phyloP scores from a whole-genome alignment of 2,888 invertebrate species.

The Agrotis ipsilon region DNA sequence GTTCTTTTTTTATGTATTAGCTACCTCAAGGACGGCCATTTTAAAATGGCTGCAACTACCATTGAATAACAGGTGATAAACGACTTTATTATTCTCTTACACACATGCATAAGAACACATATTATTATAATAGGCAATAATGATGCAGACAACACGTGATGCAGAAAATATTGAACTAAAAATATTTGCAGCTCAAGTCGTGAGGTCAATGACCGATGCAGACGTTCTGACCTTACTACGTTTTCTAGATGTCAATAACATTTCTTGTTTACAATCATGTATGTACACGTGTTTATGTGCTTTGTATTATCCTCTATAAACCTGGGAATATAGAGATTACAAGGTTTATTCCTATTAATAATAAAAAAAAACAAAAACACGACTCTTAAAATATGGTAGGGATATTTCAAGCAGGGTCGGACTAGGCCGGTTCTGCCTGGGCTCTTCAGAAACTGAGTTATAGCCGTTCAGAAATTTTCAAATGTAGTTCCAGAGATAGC shows the following conservation, averaged over 20 bases:
- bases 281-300: background rate
- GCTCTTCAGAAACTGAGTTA: no score
- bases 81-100: conserved; percentile 9
- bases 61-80: conserved; percentile 22
- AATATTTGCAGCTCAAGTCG: background rate
- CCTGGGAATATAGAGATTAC: background rate
- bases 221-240: conserved; percentile 40
- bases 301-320: background rate
- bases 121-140: conserved; percentile 3
- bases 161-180: conserved; percentile 38
- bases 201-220: conserved; percentile 37
- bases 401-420: background rate
- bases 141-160: conserved; percentile 2
- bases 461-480: no score
- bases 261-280: conserved; percentile 21
- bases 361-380: background rate
- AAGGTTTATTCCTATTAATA: background rate
- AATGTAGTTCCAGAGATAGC: no score
- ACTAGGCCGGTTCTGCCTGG: no score
- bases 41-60: conserved; percentile 18
- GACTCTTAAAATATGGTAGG: background rate
- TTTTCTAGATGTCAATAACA: conserved; percentile 42
- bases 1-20: background rate
- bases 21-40: background rate
- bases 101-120: background rate